Conservation (phyloP, 2,888 invertebrate species). For the Zygaena filipendulae region DNA sequence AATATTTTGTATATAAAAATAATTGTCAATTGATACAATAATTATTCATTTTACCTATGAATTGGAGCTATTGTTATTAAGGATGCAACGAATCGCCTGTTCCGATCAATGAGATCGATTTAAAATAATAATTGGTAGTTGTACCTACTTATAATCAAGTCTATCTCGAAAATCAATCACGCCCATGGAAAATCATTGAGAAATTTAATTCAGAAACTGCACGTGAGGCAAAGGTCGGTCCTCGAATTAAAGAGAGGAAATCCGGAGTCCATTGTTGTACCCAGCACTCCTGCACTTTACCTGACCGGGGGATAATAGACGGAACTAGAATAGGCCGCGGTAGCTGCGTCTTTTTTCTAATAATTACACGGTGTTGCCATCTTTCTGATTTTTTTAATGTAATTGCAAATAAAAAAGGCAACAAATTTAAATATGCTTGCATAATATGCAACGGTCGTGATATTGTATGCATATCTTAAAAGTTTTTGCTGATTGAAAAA, state of each 20-base stretch:
- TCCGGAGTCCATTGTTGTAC: slow-evolving; percentile 60
- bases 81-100: too few relatives aligned
- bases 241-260: slow-evolving; percentile 66
- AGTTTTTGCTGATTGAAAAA: slow-evolving; percentile 34
- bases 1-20: too few relatives aligned
- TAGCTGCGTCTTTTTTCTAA: slow-evolving; percentile 36
- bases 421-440: slow-evolving; percentile 25
- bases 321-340: slow-evolving; percentile 31
- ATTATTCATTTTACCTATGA: too few relatives aligned
- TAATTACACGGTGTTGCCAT: slow-evolving; percentile 50
- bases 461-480: slow-evolving; percentile 29
- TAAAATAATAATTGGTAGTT: too few relatives aligned
- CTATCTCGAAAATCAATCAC: slow-evolving; percentile 65
- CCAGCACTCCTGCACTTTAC: slow-evolving; percentile 57
- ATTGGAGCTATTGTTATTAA: too few relatives aligned
- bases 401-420: slow-evolving; percentile 26
- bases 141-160: too few relatives aligned
- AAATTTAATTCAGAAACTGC: slow-evolving; percentile 54
- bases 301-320: slow-evolving; percentile 56
- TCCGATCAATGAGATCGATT: slow-evolving; percentile 31
- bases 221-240: slow-evolving; percentile 59
- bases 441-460: slow-evolving; percentile 50
- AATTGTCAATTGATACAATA: too few relatives aligned
- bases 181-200: slow-evolving; percentile 57
- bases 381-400: slow-evolving; percentile 19